Evolutionary conservation across 2,113 vertebrate species (phyloP).

Genomic region (Mus musculus): DNA sequence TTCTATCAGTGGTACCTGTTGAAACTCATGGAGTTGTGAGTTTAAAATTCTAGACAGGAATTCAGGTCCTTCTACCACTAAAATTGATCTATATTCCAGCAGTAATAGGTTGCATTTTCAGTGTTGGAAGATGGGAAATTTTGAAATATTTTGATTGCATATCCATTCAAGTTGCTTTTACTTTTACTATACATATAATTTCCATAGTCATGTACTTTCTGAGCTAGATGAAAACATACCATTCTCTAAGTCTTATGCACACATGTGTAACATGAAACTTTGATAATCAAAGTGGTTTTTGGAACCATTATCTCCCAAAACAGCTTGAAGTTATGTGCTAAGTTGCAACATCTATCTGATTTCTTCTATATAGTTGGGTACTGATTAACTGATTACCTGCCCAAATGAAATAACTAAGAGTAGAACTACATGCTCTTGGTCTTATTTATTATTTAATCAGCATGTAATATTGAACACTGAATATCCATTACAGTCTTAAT

Average conservation of each 20-base stretch:
- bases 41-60: neutral
- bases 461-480: neutral
- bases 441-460: neutral
- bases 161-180: neutral
- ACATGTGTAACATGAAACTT: neutral
- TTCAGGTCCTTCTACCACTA: neutral
- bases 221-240: neutral
- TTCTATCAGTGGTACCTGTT: neutral
- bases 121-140: neutral
- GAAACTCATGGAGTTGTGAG: neutral
- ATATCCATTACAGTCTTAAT: neutral
- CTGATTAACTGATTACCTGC: neutral
- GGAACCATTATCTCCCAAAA: neutral
- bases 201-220: neutral
- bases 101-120: neutral
- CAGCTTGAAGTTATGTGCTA: neutral
- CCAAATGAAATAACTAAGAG: neutral
- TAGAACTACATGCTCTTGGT: neutral
- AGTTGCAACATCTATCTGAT: neutral
- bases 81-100: neutral
- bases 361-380: neutral
- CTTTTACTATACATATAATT: neutral
- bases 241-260: neutral
- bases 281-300: neutral
- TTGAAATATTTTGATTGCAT: neutral